phyloP scores from a whole-genome alignment of 2,113 vertebrate genomes.

The Zosterops hypoxanthus region DNA sequence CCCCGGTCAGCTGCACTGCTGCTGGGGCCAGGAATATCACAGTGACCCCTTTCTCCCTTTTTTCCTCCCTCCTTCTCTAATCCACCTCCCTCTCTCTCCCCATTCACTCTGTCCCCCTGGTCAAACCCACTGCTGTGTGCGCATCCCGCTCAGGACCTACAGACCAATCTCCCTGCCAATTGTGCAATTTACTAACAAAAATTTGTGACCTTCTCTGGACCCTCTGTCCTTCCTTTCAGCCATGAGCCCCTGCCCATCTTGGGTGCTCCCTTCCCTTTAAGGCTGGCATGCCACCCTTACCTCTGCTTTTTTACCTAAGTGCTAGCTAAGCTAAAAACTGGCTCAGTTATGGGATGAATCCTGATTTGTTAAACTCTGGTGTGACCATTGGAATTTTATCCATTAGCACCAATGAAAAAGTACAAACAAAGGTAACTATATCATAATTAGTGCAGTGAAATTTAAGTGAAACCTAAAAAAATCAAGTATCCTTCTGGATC shows the following conservation, averaged over 20 bases:
- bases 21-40: rapidly evolving
- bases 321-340: neutral
- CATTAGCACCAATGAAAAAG: neutral
- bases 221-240: too few relatives aligned
- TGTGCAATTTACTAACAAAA: neutral
- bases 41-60: rapidly evolving
- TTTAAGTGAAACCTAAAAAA: neutral
- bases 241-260: rapidly evolving
- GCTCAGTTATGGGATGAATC: neutral
- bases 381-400: neutral
- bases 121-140: neutral
- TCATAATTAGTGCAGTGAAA: neutral
- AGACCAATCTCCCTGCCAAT: neutral
- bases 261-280: neutral
- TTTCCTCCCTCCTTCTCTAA: too few relatives aligned
- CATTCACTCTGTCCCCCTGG: too few relatives aligned
- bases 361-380: neutral
- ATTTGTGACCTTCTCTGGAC: too few relatives aligned
- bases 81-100: neutral
- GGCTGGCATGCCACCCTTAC: neutral
- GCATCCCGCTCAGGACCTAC: neutral
- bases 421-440: neutral
- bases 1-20: rapidly evolving
- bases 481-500: neutral
- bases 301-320: neutral